These are phyloP conservation scores for Grammomys dolichurus DNA, from an alignment of 2,113 vertebrate genomes.

Conservation along the genomic window DNA sequence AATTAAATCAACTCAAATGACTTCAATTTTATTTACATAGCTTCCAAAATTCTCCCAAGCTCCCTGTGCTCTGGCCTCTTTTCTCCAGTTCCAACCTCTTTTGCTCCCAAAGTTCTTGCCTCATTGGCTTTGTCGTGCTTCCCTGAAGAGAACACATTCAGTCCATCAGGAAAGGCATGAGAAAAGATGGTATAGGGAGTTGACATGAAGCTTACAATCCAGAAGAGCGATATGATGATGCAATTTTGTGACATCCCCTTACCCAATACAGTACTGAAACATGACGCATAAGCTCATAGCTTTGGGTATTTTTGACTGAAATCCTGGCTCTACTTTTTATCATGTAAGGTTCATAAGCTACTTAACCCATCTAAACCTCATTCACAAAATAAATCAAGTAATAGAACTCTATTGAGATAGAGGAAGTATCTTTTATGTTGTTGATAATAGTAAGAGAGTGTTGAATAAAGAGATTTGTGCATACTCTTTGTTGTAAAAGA, in stretches of 20 bases:
- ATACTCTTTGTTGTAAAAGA: too few relatives aligned
- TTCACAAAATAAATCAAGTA: not conserved
- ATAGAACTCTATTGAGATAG: not conserved
- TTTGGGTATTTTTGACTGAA: not conserved
- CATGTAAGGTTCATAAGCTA: not conserved
- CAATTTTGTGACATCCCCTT: not conserved
- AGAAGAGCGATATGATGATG: not conserved
- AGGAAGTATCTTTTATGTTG: not conserved
- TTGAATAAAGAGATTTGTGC: not conserved
- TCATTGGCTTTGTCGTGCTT: not conserved
- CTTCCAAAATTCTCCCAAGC: not conserved
- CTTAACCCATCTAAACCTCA: not conserved
- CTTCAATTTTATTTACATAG: not conserved
- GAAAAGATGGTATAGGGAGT: not conserved
- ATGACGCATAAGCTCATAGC: not conserved
- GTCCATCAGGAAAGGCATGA: not conserved
- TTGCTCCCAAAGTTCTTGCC: not conserved
- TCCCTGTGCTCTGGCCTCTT: not conserved
- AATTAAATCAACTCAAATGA: not conserved
- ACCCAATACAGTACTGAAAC: not conserved
- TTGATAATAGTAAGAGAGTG: slow-evolving; percentile 15
- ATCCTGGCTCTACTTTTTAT: not conserved
- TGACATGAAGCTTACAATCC: not conserved
- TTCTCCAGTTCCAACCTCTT: not conserved
- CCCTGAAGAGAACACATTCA: not conserved